Base-by-base conservation (phyloP, 2,113 vertebrate genomes). In the Myrmophylax atrothorax region DNA sequence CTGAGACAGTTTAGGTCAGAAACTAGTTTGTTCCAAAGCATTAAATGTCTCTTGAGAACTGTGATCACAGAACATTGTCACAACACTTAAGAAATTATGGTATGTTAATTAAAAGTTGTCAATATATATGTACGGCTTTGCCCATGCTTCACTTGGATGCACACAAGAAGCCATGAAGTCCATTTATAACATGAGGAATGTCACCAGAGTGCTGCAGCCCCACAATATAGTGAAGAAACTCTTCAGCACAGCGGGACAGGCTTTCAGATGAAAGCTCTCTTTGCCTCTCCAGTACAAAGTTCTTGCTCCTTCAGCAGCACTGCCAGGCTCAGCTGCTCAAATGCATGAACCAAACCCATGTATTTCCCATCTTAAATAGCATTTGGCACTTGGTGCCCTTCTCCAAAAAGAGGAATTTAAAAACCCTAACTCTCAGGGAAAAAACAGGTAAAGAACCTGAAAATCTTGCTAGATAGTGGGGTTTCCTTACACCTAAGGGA, bases 41-140 rank as follows among this genome's bases (percentile, higher is more conserved):
- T 68, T 95, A 76, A 73, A 20, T 1, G 1, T 72, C 92, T 50
- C 53, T 38, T 11, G 53, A 77, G 90, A 55, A 44, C 52, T 28
- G 24, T n/a, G 67, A 93, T 95, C 82, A 90, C 74, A 87, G 37
- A 69, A 83, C 63, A 40, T 33, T 91, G 55, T 86, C 92, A 87
- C 56, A 89, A 88, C 91, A 76, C 76, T 94, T 90, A 55, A 75
- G 46, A 38, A 92, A 67, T 89, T 76, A 91, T 10, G 47, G 67
- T 74, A 74, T 56, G 76, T 63, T 95, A 92, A 95, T 74, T 93
- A 53, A 23, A 82, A 95, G 59, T 58, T 93, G 78, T 87, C 86
- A 87, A 96, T 93, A 91, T 62, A 85, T 3, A 5, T 3, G 3
- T 29, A 76, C 28, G 35, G 62, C 44, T 35, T 67, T 72, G 74